Evolutionary conservation across 2,888 invertebrate species (phyloP).

Genomic region (Ornithoptera alexandrae): DNA sequence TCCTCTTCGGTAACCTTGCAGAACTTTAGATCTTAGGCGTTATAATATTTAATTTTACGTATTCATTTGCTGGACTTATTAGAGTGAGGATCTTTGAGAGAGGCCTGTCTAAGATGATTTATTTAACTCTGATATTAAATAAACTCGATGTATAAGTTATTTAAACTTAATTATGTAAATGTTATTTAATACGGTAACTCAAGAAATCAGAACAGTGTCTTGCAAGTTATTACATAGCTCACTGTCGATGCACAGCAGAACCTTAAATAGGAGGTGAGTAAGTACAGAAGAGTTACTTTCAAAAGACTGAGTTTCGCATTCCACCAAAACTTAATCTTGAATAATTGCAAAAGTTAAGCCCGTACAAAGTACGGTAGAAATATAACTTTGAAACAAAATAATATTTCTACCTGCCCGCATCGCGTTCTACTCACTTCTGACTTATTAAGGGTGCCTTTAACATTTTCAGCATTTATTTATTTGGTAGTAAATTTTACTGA

Average conservation of each 20-base stretch:
- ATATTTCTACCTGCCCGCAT: constrained; percentile 22
- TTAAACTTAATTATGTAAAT: too few species aligned
- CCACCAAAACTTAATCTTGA: constrained; percentile 26
- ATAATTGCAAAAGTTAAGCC: constrained; percentile 29
- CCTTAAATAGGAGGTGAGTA: constrained; percentile 3
- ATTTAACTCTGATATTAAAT: too few species aligned
- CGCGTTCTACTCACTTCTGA: constrained; percentile 10
- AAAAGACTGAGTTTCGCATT: constrained; percentile 10
- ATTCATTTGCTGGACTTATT: too few species aligned
- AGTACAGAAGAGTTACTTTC: constrained; percentile 6
- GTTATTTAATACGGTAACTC: too few species aligned
- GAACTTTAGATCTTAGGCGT: too few species aligned
- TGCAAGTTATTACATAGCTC: not conserved
- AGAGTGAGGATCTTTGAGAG: too few species aligned
- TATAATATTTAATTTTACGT: too few species aligned
- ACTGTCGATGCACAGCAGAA: not conserved
- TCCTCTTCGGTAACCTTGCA: too few species aligned
- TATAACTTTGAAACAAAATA: constrained; percentile 28
- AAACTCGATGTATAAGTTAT: too few species aligned
- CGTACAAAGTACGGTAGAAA: constrained; percentile 15
- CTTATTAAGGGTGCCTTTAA: constrained; percentile 18
- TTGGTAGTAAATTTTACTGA: not conserved
- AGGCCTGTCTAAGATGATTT: too few species aligned
- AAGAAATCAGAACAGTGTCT: too few species aligned
- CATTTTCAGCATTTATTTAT: constrained; percentile 5